Evolutionary conservation across 2,888 invertebrate genomes (phyloP), one percentile per base, ranked within the genome.

Genomic region (Phengaris arion): DNA sequence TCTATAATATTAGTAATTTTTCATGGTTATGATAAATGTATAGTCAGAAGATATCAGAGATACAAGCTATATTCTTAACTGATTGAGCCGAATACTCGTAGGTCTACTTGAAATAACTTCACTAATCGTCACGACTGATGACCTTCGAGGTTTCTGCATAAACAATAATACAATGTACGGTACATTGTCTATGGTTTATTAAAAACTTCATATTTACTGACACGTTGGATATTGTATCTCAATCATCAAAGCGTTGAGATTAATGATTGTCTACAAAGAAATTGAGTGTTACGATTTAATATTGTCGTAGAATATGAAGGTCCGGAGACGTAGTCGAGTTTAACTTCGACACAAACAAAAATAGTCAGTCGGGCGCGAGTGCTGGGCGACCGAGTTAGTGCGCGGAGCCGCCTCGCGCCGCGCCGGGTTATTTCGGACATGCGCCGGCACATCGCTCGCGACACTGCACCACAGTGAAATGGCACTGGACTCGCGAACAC

Each of bases 331-430:
- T 88, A 88, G 87, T 89, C 86, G 87, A 83, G 84, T 85, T 85
- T 92, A 91, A 91, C 91, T 90, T 92, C 90, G 92, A 89, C 88
- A 89, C 90, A 91, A 92, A 92, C 93, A 82, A 93, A 93, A 93
- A 93, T 93, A 93, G 93, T 93, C 89, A 82, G 86, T 90, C 92
- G 86, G 78, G 84, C 85, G 83, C 85, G 84, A 84, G 87, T 85
- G 89, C 91, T 90, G 91, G 90, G 93, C 92, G 93, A 92, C 92
- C 92, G 93, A 93, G 90, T 89, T 92, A 93, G 93, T 93, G 85
- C 86, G 92, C 91, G 91, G 86, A 89, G 84, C 91, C 86, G 91
- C 87, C 90, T 84, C 92, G 88, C 88, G 91, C 88, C 92, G 88
- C 88, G 91, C 88, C 93, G 93, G 93, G 91, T 91, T 93, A 93